These are phyloP conservation scores for Micromesistius poutassou DNA, from an alignment of 2,797 vertebrate species.

Conservation along the genomic window DNA sequence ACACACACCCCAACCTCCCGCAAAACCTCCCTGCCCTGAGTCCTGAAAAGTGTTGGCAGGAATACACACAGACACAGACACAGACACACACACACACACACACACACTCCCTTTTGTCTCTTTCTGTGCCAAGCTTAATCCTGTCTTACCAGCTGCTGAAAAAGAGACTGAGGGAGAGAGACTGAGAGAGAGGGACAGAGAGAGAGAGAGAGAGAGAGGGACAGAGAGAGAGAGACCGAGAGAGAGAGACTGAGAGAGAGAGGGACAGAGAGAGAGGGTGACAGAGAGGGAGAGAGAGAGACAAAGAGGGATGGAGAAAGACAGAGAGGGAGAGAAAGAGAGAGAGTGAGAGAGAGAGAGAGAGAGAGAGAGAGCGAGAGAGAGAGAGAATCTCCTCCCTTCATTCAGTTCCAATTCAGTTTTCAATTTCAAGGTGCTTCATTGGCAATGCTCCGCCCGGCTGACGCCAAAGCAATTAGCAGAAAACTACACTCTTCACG, in stretches of 20 bases:
- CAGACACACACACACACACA: conserved; percentile 9
- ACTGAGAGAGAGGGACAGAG: conserved; percentile 28
- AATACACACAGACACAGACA: conserved; percentile 26
- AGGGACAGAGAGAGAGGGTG: neutral
- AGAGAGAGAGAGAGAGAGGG: conserved; percentile 28
- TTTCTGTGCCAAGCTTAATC: conserved; percentile 74
- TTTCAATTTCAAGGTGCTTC: conserved; percentile 80
- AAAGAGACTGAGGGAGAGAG: conserved; percentile 20
- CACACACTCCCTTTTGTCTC: conserved; percentile 57
- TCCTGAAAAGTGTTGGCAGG: conserved; percentile 52
- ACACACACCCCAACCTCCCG: no score
- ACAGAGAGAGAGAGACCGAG: conserved; percentile 28
- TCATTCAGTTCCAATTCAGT: conserved; percentile 74
- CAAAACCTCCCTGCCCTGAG: conserved; percentile 62
- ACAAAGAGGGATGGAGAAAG: conserved; percentile 23
- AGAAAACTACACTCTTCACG: conserved; percentile 55
- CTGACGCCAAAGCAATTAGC: conserved; percentile 72
- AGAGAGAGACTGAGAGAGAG: neutral
- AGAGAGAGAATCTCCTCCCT: conserved; percentile 64
- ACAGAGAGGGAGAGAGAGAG: no score
- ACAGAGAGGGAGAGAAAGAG: neutral
- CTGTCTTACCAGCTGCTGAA: conserved; percentile 65
- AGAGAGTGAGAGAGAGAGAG: conserved; percentile 26
- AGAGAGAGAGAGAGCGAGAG: conserved; percentile 21
- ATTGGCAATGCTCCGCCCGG: conserved; percentile 64